phyloP scores from a whole-genome alignment of 2,113 vertebrate genomes.

The Campylomormyrus tamandua region DNA sequence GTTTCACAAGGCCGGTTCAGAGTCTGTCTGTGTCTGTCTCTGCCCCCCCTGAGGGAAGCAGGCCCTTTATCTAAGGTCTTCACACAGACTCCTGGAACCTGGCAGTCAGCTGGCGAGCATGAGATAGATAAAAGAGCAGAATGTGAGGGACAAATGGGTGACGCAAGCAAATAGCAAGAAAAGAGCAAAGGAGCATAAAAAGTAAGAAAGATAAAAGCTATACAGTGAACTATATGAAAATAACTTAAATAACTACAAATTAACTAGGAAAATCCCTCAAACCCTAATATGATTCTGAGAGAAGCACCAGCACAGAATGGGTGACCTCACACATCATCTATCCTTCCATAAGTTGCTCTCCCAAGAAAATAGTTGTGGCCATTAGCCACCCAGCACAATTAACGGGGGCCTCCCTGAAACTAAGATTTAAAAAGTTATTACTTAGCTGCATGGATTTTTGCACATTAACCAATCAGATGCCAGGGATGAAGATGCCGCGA shows the following conservation, averaged over 20 bases:
- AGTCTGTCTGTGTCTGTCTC: background rate
- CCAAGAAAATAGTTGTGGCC: background rate
- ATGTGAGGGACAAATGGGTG: background rate
- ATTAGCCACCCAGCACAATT: background rate
- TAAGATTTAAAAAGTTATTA: background rate
- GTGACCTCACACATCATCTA: background rate
- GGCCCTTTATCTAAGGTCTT: background rate
- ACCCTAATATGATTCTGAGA: background rate
- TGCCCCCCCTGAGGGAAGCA: background rate
- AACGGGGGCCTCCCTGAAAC: background rate
- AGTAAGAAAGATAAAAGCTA: background rate
- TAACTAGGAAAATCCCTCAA: background rate
- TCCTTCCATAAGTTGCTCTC: background rate
- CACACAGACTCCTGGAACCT: background rate
- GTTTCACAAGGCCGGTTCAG: background rate
- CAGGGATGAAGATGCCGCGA: background rate
- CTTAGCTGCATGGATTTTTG: background rate
- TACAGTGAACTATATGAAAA: background rate
- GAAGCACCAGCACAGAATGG: background rate
- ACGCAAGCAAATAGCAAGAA: background rate
- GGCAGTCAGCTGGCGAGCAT: background rate
- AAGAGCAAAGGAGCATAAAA: background rate
- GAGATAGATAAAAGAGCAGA: background rate
- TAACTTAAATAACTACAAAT: no score
- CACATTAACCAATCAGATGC: background rate